A percentile compares a stretch with the other conserved stretches of the same genome.
phyloP scores from a whole-genome alignment of 2,888 invertebrate species.

The Leucophora obtusa region DNA sequence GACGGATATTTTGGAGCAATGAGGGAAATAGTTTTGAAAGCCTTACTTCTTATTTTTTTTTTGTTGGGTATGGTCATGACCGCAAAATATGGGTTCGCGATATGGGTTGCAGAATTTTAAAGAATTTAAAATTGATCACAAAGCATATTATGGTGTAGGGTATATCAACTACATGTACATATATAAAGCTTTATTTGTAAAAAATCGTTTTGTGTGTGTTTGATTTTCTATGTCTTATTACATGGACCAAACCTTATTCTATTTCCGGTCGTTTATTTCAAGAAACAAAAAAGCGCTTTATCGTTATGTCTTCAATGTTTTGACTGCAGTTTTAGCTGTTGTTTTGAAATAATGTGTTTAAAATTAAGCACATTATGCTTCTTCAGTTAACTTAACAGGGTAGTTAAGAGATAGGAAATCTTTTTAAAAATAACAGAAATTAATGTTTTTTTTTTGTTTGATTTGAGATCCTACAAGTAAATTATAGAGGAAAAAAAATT shows the following conservation, averaged over 20 bases:
- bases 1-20: too few species aligned
- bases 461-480: too few species aligned
- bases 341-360: neutral
- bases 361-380: constrained; percentile 42
- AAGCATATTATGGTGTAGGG: neutral
- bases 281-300: constrained; percentile 3
- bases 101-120: too few species aligned
- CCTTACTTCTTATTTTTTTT: too few species aligned
- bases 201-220: constrained; percentile 2
- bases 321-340: constrained; percentile 29
- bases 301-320: constrained; percentile 43
- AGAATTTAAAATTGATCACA: too few species aligned
- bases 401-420: constrained; percentile 11
- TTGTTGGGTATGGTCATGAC: too few species aligned
- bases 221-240: constrained; percentile 12
- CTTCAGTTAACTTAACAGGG: constrained; percentile 24
- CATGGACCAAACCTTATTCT: constrained; percentile 65
- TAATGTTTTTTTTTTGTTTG: too few species aligned
- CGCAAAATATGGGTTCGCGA: too few species aligned
- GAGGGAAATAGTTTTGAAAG: too few species aligned
- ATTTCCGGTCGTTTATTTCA: constrained; percentile 65
- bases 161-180: neutral
- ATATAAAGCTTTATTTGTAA: neutral
- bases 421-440: neutral
- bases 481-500: too few species aligned